Evolutionary conservation across 2,113 vertebrate species (phyloP).

Genomic region (Rhipidura dahli): DNA sequence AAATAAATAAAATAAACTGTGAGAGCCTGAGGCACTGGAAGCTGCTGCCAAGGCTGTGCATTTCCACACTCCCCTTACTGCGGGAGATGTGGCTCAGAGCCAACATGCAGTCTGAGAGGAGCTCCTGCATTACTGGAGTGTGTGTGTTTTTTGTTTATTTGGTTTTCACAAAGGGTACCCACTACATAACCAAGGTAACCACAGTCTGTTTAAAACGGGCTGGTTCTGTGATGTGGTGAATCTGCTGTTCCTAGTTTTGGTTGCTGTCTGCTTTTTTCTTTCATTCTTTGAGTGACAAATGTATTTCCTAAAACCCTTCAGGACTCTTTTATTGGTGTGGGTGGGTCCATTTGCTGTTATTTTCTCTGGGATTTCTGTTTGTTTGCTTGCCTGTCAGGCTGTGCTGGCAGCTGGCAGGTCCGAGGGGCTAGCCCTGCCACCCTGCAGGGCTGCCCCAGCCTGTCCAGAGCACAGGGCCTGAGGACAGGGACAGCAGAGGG

Average conservation of each 20-base stretch:
- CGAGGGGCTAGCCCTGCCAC: rapidly evolving
- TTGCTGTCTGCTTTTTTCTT: not conserved
- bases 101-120: conserved; percentile 44
- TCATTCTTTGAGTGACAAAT: not conserved
- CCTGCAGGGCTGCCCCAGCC: not conserved
- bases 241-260: not conserved
- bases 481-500: rapidly evolving
- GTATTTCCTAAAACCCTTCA: not conserved
- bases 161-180: conserved; percentile 26
- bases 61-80: conserved; percentile 54
- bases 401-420: not conserved
- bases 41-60: conserved; percentile 65
- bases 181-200: not conserved
- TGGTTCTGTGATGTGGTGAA: not conserved
- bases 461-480: rapidly evolving
- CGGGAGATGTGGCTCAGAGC: conserved; percentile 51
- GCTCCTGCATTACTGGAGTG: conserved; percentile 7
- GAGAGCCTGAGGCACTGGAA: conserved; percentile 61
- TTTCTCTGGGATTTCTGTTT: not conserved
- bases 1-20: conserved; percentile 70
- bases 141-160: conserved; percentile 39
- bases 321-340: not conserved
- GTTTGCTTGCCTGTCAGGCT: not conserved
- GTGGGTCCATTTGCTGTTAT: not conserved
- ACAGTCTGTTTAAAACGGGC: not conserved